These are phyloP conservation scores for Dendrophyllia cribrosa DNA, from an alignment of 64 coral and sea anemone genomes.

Conservation along the genomic window DNA sequence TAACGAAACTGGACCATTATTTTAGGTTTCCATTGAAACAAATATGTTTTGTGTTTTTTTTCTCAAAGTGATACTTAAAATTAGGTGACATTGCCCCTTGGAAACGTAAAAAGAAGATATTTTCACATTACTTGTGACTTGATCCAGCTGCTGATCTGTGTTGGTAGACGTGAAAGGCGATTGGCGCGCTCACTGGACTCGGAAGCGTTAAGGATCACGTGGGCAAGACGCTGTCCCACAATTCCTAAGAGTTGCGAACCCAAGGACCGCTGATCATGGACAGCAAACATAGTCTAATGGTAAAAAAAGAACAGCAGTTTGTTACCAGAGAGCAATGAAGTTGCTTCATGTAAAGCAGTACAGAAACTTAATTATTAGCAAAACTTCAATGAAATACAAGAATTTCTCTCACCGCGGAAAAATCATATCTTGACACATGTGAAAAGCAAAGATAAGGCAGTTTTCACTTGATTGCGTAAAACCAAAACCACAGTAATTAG, in stretches of 20 bases:
- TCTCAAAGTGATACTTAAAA: no score
- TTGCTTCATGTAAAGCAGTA: background rate
- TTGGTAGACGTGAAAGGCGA: conserved; percentile 84
- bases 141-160: conserved; percentile 93
- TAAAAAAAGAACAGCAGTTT: background rate
- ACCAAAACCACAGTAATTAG: no score
- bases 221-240: conserved; percentile 92
- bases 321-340: background rate
- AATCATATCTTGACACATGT: no score
- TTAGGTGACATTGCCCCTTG: no score
- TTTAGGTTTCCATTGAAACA: no score
- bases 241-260: conserved; percentile 66
- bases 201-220: conserved; percentile 70
- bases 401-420: no score
- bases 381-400: no score
- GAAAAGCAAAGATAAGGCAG: no score
- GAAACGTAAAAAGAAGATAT: background rate
- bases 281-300: conserved; percentile 75
- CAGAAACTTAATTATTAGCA: background rate
- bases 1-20: no score
- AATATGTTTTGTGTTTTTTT: no score
- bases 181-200: conserved; percentile 88
- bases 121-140: conserved; percentile 77
- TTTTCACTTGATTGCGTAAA: no score
- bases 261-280: conserved; percentile 76